Evolutionary conservation across 2,888 invertebrate genomes (phyloP), one percentile per base, ranked within the genome.

Genomic region (Leucozona laternaria): DNA sequence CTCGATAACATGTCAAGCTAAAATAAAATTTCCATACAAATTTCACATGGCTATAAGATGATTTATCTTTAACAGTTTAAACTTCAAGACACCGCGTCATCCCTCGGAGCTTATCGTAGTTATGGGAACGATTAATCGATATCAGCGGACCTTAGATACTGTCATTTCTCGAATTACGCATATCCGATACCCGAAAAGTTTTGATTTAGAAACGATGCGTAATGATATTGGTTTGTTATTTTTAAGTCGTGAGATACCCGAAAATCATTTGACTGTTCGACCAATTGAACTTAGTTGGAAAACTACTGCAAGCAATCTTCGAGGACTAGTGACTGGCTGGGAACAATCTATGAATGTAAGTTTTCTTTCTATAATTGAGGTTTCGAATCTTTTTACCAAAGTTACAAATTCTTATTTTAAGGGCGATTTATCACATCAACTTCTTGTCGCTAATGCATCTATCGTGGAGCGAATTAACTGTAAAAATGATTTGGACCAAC

Each of bases 61-160:
- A 34, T 62, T 8, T 55, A 48, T 55, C 20, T 55, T 37, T 28
- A 11, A 25, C 34, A 88, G 88, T 53, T 55, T 31, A n/a, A 28
- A 31, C 0, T 43, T 34, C 13, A 78, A 84, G n/a, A 37, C 28
- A 5, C 72, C 70, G 43, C 91, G 90, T 70, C 91, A 91, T 89
- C 92, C 91, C 0, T 89, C 92, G 6, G 90, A 91, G 71, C 78
- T 91, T 53, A 88, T 89, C 7, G 90, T 92, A 0, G 88, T 91
- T 31, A 60, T 91, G 86, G 91, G 91, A 53, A 89, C 89, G 0
- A 15, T 81, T n/a, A 77, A 88, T 83, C 89, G 89, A 79, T 89
- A 89, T 82, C 89, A 89, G 11, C 89, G 85, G n/a, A 88, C 78
- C 0, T 79, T 78, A 2, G 82, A 90, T 58, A 89, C 89, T 0